These are phyloP conservation scores for Suillia variegata DNA, from an alignment of 2,888 invertebrate species.

Conservation along the genomic window DNA sequence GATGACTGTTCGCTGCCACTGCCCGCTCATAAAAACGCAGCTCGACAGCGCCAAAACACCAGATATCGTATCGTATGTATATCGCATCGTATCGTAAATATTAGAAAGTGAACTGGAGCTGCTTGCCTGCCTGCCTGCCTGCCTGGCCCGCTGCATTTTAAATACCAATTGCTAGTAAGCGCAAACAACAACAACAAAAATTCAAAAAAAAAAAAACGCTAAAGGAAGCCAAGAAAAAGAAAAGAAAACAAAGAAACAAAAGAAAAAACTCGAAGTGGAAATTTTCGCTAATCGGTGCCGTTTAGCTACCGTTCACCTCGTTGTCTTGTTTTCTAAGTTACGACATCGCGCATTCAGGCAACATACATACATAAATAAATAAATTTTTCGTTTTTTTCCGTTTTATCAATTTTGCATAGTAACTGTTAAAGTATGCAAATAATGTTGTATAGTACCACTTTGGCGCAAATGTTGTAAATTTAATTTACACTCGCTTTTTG, in stretches of 20 bases:
- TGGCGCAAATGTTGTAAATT: too few relatives aligned
- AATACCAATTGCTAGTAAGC: background rate
- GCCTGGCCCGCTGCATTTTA: background rate
- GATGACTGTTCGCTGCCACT: constrained; percentile 4
- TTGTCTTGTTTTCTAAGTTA: background rate
- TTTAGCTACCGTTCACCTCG: constrained; percentile 3
- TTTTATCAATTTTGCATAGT: too few relatives aligned
- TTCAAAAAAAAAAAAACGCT: background rate
- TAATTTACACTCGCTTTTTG: too few relatives aligned
- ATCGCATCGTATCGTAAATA: constrained; percentile 23
- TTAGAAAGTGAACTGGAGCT: constrained; percentile 30
- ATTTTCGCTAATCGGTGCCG: background rate
- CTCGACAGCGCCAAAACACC: too few relatives aligned
- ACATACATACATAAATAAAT: too few relatives aligned
- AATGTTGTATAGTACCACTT: too few relatives aligned
- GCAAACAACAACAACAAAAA: background rate
- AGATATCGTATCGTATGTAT: too few relatives aligned
- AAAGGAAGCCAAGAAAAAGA: too few relatives aligned
- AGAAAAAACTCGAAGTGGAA: background rate
- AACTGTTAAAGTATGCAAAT: too few relatives aligned
- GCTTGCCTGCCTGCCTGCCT: background rate
- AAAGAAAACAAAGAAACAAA: too few relatives aligned
- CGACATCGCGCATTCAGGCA: background rate
- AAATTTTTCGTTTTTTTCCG: too few relatives aligned
- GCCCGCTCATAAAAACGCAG: background rate